Evolutionary conservation across 2,797 vertebrate genomes (phyloP).

Genomic region (Ictinia mississippiensis): DNA sequence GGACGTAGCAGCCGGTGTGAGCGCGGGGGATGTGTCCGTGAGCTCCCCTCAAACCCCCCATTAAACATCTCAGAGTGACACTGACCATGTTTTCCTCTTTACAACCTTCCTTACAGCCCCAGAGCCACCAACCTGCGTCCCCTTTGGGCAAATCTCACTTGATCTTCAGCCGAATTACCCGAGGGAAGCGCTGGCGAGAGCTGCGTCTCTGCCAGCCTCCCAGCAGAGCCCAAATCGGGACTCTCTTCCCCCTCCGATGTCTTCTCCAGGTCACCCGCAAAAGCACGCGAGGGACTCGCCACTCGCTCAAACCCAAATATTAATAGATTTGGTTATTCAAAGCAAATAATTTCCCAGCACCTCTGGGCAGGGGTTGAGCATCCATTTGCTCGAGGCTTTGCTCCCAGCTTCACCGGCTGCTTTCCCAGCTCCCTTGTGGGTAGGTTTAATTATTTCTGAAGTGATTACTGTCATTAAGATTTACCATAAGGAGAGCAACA

Average conservation of each 20-base stretch:
- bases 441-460: background rate
- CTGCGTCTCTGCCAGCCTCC: background rate
- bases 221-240: background rate
- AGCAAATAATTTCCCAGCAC: rapidly evolving
- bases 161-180: background rate
- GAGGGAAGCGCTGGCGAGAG: background rate
- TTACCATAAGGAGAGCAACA: background rate
- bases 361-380: background rate
- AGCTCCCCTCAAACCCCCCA: background rate
- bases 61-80: rapidly evolving
- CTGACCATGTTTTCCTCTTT: background rate
- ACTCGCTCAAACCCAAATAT: rapidly evolving
- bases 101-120: background rate
- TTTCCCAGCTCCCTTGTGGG: background rate
- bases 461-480: too few relatives aligned
- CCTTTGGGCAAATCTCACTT: background rate
- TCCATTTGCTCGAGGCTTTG: background rate
- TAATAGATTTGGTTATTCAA: too few relatives aligned
- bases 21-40: rapidly evolving
- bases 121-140: background rate
- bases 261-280: background rate
- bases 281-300: rapidly evolving
- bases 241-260: rapidly evolving
- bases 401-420: background rate
- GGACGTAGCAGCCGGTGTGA: background rate